These are phyloP conservation scores for Nesidiocoris tenuis DNA, from an alignment of 2,888 invertebrate genomes.

Conservation along the genomic window DNA sequence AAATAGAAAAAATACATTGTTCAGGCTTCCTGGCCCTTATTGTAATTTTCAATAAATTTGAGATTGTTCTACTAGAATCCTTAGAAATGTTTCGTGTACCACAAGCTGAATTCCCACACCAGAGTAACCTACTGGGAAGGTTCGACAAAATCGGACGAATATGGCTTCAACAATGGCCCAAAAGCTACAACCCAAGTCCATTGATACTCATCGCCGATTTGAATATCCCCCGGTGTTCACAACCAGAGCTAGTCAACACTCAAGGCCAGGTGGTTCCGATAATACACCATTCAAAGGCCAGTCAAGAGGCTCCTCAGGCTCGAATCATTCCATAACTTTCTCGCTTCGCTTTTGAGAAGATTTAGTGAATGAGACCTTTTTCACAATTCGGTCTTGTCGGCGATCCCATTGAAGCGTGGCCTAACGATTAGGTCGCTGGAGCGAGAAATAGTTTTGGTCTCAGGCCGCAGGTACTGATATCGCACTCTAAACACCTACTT, in stretches of 20 bases:
- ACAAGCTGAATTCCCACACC: too few species aligned
- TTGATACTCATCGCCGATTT: too few species aligned
- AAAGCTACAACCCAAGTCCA: too few species aligned
- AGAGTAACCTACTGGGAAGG: too few species aligned
- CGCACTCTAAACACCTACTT: constrained; percentile 31
- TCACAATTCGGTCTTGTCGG: not conserved
- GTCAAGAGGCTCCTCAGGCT: constrained; percentile 5
- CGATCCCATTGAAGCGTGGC: constrained; percentile 4
- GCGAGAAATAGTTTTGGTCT: constrained; percentile 27
- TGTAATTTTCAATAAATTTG: too few species aligned
- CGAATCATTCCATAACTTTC: constrained; percentile 32
- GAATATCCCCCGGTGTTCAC: not conserved
- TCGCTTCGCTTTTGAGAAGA: constrained; percentile 11
- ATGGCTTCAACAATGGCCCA: too few species aligned
- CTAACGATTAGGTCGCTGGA: constrained; percentile 7
- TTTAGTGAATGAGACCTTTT: not conserved
- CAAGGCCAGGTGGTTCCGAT: not conserved
- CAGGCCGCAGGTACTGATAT: constrained; percentile 24
- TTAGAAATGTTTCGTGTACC: too few species aligned
- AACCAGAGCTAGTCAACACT: constrained; percentile 16
- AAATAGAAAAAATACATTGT: too few species aligned
- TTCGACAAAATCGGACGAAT: too few species aligned
- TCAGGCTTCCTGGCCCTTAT: too few species aligned
- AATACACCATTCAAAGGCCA: not conserved
- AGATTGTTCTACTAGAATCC: too few species aligned